phyloP scores from a whole-genome alignment of 1,140 invertebrate species.

The Leguminivora glycinivorella region DNA sequence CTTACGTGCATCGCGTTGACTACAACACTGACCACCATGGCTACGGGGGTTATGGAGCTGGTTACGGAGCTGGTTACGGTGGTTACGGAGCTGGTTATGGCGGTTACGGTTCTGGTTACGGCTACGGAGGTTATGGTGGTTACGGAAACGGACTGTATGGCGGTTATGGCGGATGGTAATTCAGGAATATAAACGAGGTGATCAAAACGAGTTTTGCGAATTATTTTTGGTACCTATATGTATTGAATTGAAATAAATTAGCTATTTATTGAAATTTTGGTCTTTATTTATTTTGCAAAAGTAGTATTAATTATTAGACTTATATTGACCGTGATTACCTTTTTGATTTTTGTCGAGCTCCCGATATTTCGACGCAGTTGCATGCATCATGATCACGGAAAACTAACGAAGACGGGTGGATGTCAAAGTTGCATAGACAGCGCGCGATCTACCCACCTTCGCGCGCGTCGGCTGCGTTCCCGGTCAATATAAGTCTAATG shows the following conservation, averaged over 20 bases:
- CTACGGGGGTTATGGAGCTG: conserved; percentile 28
- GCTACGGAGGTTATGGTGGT: conserved; percentile 21
- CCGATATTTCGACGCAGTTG: too few relatives aligned
- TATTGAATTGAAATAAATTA: neutral
- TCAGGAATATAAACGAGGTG: neutral
- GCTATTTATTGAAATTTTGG: too few relatives aligned
- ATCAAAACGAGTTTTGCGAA: neutral
- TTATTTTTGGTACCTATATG: neutral
- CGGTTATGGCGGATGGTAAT: conserved; percentile 19
- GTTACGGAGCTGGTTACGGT: conserved; percentile 30
- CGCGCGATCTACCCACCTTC: too few relatives aligned
- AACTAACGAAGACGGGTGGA: too few relatives aligned
- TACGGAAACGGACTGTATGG: conserved; percentile 29
- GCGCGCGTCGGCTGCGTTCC: too few relatives aligned
- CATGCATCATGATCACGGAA: too few relatives aligned
- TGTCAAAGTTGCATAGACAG: too few relatives aligned
- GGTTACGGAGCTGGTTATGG: conserved; percentile 29
- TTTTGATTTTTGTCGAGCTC: too few relatives aligned
- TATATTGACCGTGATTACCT: too few relatives aligned
- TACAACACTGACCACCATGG: neutral
- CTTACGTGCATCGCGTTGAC: neutral
- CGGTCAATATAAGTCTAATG: too few relatives aligned
- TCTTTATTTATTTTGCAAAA: too few relatives aligned
- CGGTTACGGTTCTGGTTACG: conserved; percentile 14
- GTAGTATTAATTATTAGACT: too few relatives aligned